A percentile compares a stretch with the other conserved stretches of the same genome.
These are phyloP conservation scores for Merops nubicus DNA, from an alignment of 2,113 vertebrate genomes.

Conservation along the genomic window DNA sequence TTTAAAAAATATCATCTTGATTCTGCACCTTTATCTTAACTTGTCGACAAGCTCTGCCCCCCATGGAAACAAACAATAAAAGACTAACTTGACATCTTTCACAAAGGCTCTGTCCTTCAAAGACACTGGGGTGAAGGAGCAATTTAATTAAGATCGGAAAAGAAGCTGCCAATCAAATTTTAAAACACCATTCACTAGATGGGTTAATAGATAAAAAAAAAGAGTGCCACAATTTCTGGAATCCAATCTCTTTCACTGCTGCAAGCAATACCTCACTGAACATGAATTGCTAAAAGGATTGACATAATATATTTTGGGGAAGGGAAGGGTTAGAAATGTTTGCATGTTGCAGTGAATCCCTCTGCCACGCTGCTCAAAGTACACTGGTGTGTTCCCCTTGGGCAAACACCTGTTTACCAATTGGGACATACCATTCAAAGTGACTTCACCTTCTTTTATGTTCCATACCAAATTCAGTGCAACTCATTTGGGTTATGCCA, in stretches of 20 bases:
- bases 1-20: slow-evolving; percentile 45
- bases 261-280: slow-evolving; percentile 46
- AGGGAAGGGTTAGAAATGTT: slow-evolving; percentile 45
- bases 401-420: slow-evolving; percentile 80
- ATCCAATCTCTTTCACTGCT: slow-evolving; percentile 57
- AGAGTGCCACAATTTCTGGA: slow-evolving; percentile 55
- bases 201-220: slow-evolving; percentile 47
- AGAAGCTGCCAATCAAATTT: slow-evolving; percentile 70
- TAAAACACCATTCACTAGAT: slow-evolving; percentile 66
- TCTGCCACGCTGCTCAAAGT: slow-evolving; percentile 57
- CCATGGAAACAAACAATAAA: slow-evolving; percentile 54
- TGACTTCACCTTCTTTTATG: slow-evolving; percentile 58
- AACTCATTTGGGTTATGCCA: slow-evolving; percentile 50
- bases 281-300: slow-evolving; percentile 60
- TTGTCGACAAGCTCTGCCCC: slow-evolving; percentile 28
- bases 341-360: slow-evolving; percentile 50
- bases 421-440: slow-evolving; percentile 60
- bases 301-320: slow-evolving; percentile 37
- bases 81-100: slow-evolving; percentile 51
- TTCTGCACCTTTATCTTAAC: slow-evolving; percentile 26
- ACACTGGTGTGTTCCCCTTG: slow-evolving; percentile 57
- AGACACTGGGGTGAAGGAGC: slow-evolving; percentile 44
- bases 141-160: slow-evolving; percentile 75
- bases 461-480: slow-evolving; percentile 55
- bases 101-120: slow-evolving; percentile 72